These are phyloP conservation scores for Seira musarum DNA, from an alignment of 2,888 invertebrate genomes.

Conservation along the genomic window DNA sequence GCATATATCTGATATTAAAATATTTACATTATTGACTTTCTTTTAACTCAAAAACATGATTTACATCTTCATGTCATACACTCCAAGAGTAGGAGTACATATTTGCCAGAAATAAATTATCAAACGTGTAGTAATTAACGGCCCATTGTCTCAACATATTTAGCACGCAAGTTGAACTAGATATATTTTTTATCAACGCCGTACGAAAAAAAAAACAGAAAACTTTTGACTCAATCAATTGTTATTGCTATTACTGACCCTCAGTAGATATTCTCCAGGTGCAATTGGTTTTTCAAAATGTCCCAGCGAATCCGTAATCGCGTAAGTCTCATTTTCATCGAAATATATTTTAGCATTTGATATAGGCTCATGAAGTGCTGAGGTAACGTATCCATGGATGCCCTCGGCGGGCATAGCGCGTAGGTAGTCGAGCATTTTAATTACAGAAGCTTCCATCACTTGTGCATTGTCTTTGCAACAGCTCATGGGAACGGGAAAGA, in stretches of 20 bases:
- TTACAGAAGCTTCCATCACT: constrained; percentile 37
- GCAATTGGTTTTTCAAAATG: constrained; percentile 68
- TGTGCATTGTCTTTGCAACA: constrained; percentile 50
- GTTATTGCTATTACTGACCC: too few species aligned
- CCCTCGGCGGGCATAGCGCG: constrained; percentile 54
- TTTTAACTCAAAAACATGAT: too few species aligned
- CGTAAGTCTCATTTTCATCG: constrained; percentile 60
- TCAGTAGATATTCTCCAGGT: constrained; percentile 56
- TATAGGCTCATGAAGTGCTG: constrained; percentile 64
- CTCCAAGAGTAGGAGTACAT: too few species aligned
- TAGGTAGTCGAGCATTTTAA: constrained; percentile 49
- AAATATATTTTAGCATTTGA: constrained; percentile 62
- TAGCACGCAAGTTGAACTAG: too few species aligned
- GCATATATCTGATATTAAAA: constrained; percentile 73
- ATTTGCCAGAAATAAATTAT: too few species aligned
- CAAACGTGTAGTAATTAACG: too few species aligned
- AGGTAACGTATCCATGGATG: constrained; percentile 66
- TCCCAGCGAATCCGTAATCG: constrained; percentile 64
- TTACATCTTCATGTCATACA: too few species aligned
- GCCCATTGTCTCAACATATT: too few species aligned
- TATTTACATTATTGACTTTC: not conserved
- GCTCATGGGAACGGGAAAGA: constrained; percentile 54
- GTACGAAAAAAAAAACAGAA: too few species aligned
- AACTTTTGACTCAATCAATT: too few species aligned
- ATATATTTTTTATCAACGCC: too few species aligned